These are phyloP conservation scores for Heliothis virescens DNA, from an alignment of 1,140 invertebrate species.

Conservation along the genomic window DNA sequence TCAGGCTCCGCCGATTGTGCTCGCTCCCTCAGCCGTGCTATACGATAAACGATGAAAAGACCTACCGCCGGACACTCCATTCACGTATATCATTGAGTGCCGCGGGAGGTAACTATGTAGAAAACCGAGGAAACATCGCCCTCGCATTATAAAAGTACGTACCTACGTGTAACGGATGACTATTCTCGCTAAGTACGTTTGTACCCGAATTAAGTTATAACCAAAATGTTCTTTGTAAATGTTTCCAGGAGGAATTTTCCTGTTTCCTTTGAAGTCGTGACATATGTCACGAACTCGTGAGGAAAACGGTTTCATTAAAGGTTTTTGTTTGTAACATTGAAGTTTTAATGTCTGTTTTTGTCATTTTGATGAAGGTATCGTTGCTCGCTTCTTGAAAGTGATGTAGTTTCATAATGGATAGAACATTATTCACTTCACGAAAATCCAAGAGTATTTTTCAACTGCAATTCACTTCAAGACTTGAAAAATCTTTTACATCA, in stretches of 20 bases:
- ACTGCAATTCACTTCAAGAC: no score
- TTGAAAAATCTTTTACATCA: no score
- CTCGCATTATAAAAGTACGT: conserved; percentile 12
- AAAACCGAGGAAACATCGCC: conserved; percentile 53
- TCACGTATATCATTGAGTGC: conserved; percentile 66
- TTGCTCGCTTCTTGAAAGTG: background rate
- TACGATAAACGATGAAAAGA: conserved; percentile 67
- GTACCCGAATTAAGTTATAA: conserved; percentile 29
- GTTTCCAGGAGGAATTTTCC: conserved; percentile 13
- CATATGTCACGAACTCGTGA: conserved; percentile 8
- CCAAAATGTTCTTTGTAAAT: conserved; percentile 30
- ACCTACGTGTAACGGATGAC: background rate
- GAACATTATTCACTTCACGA: no score
- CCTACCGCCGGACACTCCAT: conserved; percentile 65
- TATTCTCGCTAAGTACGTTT: background rate
- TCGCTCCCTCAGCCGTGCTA: conserved; percentile 60
- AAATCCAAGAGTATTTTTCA: no score
- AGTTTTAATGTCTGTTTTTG: conserved; percentile 37
- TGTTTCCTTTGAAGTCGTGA: conserved; percentile 23
- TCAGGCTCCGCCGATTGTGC: conserved; percentile 58
- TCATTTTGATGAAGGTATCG: conserved; percentile 1
- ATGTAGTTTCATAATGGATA: background rate
- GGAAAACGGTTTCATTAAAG: conserved; percentile 27
- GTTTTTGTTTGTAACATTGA: conserved; percentile 28
- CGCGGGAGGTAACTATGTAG: conserved; percentile 58